Conservation (phyloP, 1,140 invertebrate genomes). For the Trialeurodes vaporariorum region DNA sequence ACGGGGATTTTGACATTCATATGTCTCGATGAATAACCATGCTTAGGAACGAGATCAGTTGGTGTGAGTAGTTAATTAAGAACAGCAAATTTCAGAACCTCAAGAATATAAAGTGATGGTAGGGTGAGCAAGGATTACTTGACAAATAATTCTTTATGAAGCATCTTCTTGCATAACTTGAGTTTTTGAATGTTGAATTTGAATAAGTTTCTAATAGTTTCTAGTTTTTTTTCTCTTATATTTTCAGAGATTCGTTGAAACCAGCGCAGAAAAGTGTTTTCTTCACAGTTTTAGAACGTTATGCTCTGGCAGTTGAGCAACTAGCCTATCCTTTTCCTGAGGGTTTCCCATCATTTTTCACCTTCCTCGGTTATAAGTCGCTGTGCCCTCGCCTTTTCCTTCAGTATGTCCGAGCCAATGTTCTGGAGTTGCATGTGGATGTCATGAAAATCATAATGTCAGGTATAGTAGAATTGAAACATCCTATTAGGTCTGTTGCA, state of each 20-base stretch:
- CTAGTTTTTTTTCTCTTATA: constrained; percentile 6
- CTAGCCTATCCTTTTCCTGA: constrained; percentile 70
- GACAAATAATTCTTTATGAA: neutral
- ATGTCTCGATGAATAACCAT: too few relatives aligned
- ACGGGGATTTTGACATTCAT: too few relatives aligned
- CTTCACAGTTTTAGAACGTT: constrained; percentile 36
- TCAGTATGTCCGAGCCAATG: constrained; percentile 64
- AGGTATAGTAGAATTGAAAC: too few relatives aligned
- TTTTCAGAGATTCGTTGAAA: constrained; percentile 21
- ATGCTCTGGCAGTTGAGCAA: constrained; percentile 60
- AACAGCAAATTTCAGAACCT: too few relatives aligned
- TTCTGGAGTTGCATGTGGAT: constrained; percentile 74
- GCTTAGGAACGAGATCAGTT: too few relatives aligned
- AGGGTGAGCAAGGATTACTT: too few relatives aligned
- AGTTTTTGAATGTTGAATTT: too few relatives aligned
- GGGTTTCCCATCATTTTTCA: constrained; percentile 76
- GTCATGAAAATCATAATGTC: constrained; percentile 71
- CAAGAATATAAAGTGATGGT: too few relatives aligned
- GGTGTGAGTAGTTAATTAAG: too few relatives aligned
- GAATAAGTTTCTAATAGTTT: neutral
- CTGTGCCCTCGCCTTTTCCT: constrained; percentile 60
- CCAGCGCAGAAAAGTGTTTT: constrained; percentile 15
- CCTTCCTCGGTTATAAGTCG: constrained; percentile 66
- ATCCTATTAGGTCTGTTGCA: too few relatives aligned
- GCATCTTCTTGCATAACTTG: neutral